These are phyloP conservation scores for Drosophila buzzatii DNA, from an alignment of 2,888 invertebrate species.

Conservation along the genomic window DNA sequence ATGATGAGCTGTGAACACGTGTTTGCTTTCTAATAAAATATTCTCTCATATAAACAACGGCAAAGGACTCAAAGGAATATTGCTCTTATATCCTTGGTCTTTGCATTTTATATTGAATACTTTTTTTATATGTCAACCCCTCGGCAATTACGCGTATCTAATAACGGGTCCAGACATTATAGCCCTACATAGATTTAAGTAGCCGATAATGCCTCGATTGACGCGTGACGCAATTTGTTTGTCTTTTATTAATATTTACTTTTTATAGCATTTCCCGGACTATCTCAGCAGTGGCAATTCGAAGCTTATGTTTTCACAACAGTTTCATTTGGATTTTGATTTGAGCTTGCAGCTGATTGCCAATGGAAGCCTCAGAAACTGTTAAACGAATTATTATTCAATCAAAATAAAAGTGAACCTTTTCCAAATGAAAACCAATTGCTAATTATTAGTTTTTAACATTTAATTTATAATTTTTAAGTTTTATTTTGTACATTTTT, in stretches of 20 bases:
- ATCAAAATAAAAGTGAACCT: background rate
- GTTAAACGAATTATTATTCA: background rate
- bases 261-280: background rate
- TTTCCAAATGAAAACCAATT: no score
- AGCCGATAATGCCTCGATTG: constrained; percentile 66
- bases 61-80: constrained; percentile 14
- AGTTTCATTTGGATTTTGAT: background rate
- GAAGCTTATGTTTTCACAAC: background rate
- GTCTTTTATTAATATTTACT: constrained; percentile 66
- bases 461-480: no score
- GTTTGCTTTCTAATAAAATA: constrained; percentile 84
- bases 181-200: constrained; percentile 67
- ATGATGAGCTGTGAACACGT: constrained; percentile 84
- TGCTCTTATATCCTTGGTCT: constrained; percentile 6
- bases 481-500: no score
- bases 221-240: constrained; percentile 74
- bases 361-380: background rate
- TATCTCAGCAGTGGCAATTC: background rate
- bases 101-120: constrained; percentile 61
- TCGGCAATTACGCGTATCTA: constrained; percentile 68
- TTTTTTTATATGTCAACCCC: constrained; percentile 59
- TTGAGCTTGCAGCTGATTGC: background rate
- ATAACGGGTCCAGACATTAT: constrained; percentile 41
- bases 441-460: no score
- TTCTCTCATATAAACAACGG: constrained; percentile 31